phyloP scores from a whole-genome alignment of 2,113 vertebrate genomes.

The Chrysochloris asiatica region DNA sequence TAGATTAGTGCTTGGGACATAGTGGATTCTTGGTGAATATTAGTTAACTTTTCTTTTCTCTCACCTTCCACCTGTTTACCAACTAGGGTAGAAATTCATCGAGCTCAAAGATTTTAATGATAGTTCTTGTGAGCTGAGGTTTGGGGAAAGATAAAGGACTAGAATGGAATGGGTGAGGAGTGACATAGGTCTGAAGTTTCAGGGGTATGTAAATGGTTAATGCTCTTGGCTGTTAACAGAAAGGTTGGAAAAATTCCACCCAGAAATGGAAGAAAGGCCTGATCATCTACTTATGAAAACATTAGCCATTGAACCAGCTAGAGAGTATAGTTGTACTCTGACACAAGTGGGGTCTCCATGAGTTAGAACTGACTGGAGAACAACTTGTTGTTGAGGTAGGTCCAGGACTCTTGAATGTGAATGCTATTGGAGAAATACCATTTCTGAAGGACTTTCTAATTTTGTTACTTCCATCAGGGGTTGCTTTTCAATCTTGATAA shows the following conservation, averaged over 20 bases:
- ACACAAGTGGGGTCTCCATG: too few species aligned
- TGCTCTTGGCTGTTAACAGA: too few species aligned
- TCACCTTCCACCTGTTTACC: not conserved
- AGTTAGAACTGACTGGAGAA: too few species aligned
- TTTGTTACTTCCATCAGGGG: not conserved
- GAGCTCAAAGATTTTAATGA: not conserved
- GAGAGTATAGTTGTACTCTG: too few species aligned
- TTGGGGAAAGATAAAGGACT: rapidly evolving
- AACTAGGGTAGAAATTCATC: rapidly evolving
- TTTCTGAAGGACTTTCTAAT: not conserved
- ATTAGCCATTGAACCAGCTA: too few species aligned
- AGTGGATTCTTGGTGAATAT: not conserved
- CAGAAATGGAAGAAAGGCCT: too few species aligned
- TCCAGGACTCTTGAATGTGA: not conserved
- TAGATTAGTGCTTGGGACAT: not conserved
- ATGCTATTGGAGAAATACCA: rapidly evolving
- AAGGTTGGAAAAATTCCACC: too few species aligned
- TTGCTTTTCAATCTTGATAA: too few species aligned
- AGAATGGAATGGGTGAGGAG: not conserved
- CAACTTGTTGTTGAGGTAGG: not conserved
- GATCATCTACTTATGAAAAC: too few species aligned
- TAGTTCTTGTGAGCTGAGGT: not conserved
- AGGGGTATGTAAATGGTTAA: too few species aligned
- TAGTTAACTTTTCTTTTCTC: too few species aligned
- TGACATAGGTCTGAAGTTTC: not conserved